These are phyloP conservation scores for Metaphire vulgaris DNA, from an alignment of 1,140 invertebrate genomes.

Conservation along the genomic window DNA sequence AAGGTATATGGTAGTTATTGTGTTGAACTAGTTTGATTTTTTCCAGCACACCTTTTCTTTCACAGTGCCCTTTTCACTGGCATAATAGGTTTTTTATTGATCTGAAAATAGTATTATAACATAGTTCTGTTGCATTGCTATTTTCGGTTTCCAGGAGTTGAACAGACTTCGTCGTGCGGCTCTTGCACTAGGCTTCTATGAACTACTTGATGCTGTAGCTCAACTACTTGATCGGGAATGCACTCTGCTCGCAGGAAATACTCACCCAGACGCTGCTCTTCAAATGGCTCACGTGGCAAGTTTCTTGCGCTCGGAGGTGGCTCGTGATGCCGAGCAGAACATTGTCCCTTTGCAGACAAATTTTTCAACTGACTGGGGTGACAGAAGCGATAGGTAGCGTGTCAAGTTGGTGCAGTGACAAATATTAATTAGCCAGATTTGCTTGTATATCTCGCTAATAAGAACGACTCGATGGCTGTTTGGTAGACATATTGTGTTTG, in stretches of 20 bases:
- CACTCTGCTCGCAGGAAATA: constrained; percentile 65
- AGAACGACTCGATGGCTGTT: too few relatives aligned
- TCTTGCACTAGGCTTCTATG: constrained; percentile 73
- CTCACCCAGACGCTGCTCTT: constrained; percentile 78
- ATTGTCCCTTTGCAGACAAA: constrained; percentile 23
- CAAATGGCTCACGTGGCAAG: constrained; percentile 81
- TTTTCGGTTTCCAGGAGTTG: constrained; percentile 63
- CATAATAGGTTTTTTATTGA: too few relatives aligned
- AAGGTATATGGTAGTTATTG: too few relatives aligned
- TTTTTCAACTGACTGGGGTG: not conserved
- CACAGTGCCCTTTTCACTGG: too few relatives aligned
- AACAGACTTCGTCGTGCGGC: constrained; percentile 82
- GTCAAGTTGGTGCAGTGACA: too few relatives aligned
- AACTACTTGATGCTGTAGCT: constrained; percentile 55
- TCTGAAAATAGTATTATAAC: too few relatives aligned
- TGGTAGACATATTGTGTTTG: too few relatives aligned
- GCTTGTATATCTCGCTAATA: too few relatives aligned
- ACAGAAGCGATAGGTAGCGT: not conserved
- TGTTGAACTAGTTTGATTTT: too few relatives aligned
- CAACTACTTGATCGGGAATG: constrained; percentile 81
- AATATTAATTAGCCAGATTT: too few relatives aligned
- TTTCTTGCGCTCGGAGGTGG: constrained; percentile 59
- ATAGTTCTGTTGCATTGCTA: not conserved
- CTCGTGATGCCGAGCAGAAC: constrained; percentile 37
- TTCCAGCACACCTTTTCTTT: too few relatives aligned